Percentiles rank a stretch among this genome's conserved stretches.
phyloP scores from a whole-genome alignment of 2,113 vertebrate species.

The Columba livia region DNA sequence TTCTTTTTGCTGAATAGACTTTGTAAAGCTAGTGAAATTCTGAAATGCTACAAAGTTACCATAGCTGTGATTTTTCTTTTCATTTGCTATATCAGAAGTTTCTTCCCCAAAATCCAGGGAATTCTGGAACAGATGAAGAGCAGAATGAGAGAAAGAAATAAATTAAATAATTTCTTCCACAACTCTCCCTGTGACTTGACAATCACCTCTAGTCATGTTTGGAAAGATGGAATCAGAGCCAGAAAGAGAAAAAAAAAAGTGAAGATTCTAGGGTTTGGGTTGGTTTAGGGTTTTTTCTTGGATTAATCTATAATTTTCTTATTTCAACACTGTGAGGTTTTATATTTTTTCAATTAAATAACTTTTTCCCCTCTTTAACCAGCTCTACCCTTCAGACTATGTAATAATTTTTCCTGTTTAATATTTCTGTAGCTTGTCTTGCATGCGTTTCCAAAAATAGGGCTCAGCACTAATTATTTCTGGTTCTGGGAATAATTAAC shows the following conservation, averaged over 20 bases:
- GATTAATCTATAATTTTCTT: not conserved
- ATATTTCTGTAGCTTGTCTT: not conserved
- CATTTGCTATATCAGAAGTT: not conserved
- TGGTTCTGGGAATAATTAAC: conserved; percentile 14
- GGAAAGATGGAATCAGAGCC: not conserved
- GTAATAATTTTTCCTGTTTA: not conserved
- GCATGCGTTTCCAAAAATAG: not conserved
- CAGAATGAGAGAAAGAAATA: not conserved
- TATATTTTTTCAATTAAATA: not conserved
- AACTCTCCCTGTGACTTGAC: not conserved
- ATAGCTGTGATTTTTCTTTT: not conserved
- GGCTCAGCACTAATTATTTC: not conserved
- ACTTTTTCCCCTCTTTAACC: not conserved
- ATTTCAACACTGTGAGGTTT: not conserved
- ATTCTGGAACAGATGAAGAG: not conserved
- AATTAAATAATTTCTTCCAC: not conserved
- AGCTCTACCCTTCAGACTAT: not conserved
- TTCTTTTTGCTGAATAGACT: not conserved
- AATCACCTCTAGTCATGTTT: not conserved
- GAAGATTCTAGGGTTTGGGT: not conserved
- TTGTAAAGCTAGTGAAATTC: not conserved
- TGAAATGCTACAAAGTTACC: not conserved
- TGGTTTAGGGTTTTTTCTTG: not conserved
- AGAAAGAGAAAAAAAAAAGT: not conserved
- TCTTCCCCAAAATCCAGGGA: not conserved